Conservation (phyloP, 2,113 vertebrate genomes). For the Lota lota region DNA sequence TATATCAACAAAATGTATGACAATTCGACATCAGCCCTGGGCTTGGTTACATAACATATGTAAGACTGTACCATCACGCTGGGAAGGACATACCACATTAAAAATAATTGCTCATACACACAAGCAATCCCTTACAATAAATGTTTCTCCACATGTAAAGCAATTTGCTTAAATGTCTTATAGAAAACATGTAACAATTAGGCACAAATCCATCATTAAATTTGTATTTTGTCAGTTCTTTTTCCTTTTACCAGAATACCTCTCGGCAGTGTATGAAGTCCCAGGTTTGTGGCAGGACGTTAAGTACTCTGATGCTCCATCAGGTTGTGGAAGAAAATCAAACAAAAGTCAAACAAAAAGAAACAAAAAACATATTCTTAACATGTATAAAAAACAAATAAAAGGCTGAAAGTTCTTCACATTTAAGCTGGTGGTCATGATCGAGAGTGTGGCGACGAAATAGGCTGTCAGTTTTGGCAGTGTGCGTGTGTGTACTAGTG, state of each 20-base stretch:
- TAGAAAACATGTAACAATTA: constrained; percentile 81
- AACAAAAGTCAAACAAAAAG: constrained; percentile 15
- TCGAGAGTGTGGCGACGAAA: constrained; percentile 71
- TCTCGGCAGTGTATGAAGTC: constrained; percentile 75
- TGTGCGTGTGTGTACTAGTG: constrained; percentile 70
- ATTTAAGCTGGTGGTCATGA: constrained; percentile 80
- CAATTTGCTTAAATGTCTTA: constrained; percentile 79
- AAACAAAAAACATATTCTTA: constrained; percentile 25
- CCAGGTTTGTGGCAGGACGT: constrained; percentile 63
- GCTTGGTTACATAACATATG: constrained; percentile 78
- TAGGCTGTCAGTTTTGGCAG: constrained; percentile 82
- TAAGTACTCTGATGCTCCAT: constrained; percentile 66
- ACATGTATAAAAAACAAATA: constrained; percentile 60
- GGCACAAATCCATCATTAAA: constrained; percentile 80
- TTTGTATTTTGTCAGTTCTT: constrained; percentile 66
- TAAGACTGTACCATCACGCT: constrained; percentile 81
- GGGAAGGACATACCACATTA: constrained; percentile 78
- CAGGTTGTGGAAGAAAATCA: constrained; percentile 62
- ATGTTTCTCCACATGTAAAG: constrained; percentile 76
- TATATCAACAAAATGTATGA: constrained; percentile 48
- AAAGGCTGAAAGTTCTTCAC: constrained; percentile 75
- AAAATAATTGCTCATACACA: constrained; percentile 76
- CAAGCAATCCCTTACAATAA: constrained; percentile 77
- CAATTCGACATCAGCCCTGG: constrained; percentile 64
- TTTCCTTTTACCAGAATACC: constrained; percentile 60